phyloP scores from a whole-genome alignment of 2,797 vertebrate species.

The Eulemur coronatus region DNA sequence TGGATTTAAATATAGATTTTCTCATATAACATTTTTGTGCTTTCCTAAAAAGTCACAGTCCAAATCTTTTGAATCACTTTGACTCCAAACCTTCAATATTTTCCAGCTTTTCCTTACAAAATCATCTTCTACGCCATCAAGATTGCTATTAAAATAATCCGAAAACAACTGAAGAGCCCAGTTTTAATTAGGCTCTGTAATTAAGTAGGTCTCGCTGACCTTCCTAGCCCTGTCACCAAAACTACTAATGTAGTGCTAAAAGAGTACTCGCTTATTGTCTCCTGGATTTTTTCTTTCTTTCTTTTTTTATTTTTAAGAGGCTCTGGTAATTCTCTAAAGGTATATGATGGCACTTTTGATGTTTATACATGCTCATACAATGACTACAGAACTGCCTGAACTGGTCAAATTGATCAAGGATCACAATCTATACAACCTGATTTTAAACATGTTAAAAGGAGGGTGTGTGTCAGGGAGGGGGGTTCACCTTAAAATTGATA shows the following conservation, averaged over 20 bases:
- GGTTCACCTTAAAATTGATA: neutral
- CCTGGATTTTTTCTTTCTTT: neutral
- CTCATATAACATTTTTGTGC: neutral
- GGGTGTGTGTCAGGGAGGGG: too few relatives aligned
- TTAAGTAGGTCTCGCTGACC: neutral
- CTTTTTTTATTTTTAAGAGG: neutral
- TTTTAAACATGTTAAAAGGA: neutral
- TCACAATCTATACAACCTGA: neutral
- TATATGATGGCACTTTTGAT: neutral
- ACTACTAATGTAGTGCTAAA: neutral
- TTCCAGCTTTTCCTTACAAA: conserved; percentile 8
- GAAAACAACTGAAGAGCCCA: neutral
- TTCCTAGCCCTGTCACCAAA: neutral
- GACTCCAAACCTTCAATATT: neutral
- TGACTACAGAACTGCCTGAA: neutral
- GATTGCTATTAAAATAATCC: neutral
- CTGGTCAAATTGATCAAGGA: neutral
- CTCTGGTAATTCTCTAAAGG: neutral
- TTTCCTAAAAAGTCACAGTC: neutral
- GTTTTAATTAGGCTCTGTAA: neutral
- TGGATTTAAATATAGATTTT: neutral
- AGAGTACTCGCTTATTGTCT: neutral
- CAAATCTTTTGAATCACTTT: neutral
- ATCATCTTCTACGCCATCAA: neutral
- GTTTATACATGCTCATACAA: neutral